phyloP scores from a whole-genome alignment of 2,888 invertebrate species.

The Diplolepis rosae region DNA sequence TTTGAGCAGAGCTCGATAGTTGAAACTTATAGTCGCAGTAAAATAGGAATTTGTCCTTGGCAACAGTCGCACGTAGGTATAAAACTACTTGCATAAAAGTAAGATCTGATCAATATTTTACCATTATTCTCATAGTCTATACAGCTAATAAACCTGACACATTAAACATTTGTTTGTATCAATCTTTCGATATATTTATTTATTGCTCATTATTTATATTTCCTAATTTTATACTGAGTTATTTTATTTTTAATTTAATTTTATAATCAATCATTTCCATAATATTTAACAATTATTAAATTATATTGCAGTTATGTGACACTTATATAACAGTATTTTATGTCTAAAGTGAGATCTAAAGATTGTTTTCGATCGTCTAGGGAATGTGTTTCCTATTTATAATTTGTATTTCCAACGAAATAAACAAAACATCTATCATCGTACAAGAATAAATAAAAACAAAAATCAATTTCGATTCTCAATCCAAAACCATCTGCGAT shows the following conservation, averaged over 20 bases:
- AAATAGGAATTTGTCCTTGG: constrained; percentile 50
- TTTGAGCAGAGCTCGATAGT: constrained; percentile 43
- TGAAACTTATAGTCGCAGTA: constrained; percentile 48
- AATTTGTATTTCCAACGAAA: too few relatives aligned
- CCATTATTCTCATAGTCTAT: neutral
- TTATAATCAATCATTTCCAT: neutral
- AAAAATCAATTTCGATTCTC: constrained; percentile 1
- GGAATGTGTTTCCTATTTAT: too few relatives aligned
- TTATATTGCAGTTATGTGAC: neutral
- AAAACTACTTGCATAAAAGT: constrained; percentile 32
- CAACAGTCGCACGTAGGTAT: constrained; percentile 44
- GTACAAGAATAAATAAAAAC: too few relatives aligned
- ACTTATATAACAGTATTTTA: neutral
- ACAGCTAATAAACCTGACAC: neutral
- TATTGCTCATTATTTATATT: neutral
- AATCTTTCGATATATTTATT: neutral
- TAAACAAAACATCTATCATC: too few relatives aligned
- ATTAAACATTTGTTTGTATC: too few relatives aligned
- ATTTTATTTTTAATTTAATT: neutral
- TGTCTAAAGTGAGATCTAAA: too few relatives aligned
- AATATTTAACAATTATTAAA: neutral
- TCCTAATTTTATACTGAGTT: too few relatives aligned
- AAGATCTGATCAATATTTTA: constrained; percentile 25
- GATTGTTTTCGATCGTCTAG: too few relatives aligned
- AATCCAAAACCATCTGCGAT: constrained; percentile 19